Percentiles rank a stretch among this genome's conserved stretches.
phyloP scores from a whole-genome alignment of 2,113 vertebrate species.

The Sakesphorus luctuosus region DNA sequence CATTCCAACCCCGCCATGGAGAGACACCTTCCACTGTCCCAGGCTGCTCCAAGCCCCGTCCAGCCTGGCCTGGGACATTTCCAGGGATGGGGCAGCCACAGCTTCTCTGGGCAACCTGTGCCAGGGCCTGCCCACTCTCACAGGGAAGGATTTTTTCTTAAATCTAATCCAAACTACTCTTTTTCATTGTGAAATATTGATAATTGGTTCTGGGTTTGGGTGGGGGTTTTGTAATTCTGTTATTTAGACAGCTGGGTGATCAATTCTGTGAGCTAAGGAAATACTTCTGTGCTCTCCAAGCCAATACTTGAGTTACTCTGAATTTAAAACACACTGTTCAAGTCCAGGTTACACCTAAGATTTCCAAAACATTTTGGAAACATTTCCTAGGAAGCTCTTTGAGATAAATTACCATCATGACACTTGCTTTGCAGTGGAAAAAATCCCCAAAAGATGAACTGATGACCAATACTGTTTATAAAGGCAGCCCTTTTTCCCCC shows the following conservation, averaged over 20 bases:
- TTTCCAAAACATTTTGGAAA: neutral
- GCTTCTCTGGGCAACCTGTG: neutral
- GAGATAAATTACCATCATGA: neutral
- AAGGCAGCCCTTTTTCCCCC: fast-evolving
- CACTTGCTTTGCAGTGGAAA: neutral
- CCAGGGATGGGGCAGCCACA: neutral
- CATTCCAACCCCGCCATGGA: fast-evolving
- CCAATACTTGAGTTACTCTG: neutral
- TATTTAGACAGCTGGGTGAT: neutral
- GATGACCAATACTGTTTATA: neutral
- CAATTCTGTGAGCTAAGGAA: neutral
- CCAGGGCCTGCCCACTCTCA: neutral
- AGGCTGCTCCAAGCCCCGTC: fast-evolving
- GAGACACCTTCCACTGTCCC: fast-evolving
- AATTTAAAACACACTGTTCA: neutral
- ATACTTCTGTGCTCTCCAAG: neutral
- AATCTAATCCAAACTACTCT: neutral
- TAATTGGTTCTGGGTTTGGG: neutral
- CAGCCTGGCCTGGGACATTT: neutral
- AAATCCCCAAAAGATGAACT: neutral
- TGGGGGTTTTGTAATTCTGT: fast-evolving
- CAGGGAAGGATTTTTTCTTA: neutral
- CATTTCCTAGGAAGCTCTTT: neutral
- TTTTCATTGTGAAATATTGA: neutral
- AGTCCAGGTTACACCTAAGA: fast-evolving